Evolutionary conservation across 2,888 invertebrate species (phyloP), one percentile per base, ranked within the genome.

Genomic region (Cremastinae sp.): DNA sequence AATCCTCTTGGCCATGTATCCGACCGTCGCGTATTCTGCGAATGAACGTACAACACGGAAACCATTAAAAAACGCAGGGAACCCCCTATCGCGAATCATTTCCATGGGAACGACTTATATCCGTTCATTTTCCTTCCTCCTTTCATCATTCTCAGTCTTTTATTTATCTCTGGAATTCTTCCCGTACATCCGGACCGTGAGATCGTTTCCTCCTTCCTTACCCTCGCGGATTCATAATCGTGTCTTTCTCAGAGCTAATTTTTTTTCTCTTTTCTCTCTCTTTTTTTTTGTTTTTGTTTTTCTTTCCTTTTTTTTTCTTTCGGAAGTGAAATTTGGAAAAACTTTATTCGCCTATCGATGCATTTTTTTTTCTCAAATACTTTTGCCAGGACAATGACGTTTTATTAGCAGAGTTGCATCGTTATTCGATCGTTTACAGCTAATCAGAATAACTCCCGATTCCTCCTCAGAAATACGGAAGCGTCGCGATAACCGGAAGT

Each of bases 1-100:
- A 91, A 98, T 96, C 91, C 97, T 93, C 92, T 98, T 98, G 83
- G 97, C 97, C 96, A 98, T 96, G 91, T 98, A 98, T 83, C 98
- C 98, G 85, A 98, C 98, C 81, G 98, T 96, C 81, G 98, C 98
- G 91, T 98, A 98, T 92, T 98, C 98, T 97, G 93, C 82, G 78
- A 80, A 80, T 76, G 79, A 80, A 80, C 78, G 72, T 78, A 58
- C 72, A 34, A 58, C 51, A 51, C 51, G 51, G 47, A 9, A 54
- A 43, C 36, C 38, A 41, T 69, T 76, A 73, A 76, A 64, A 76
- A 68, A 66, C 49, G 45, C 56, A 58, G 66, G 62, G 72, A 51
- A 45, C 72, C 62, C 72, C 69, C 16, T 53, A 64, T 53, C 72
- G n/a, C 69, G 16, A 72, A 59, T 45, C 68, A 10, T 76, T 76